Conservation (phyloP, 1,140 invertebrate genomes). For the Aculops lycopersici region DNA sequence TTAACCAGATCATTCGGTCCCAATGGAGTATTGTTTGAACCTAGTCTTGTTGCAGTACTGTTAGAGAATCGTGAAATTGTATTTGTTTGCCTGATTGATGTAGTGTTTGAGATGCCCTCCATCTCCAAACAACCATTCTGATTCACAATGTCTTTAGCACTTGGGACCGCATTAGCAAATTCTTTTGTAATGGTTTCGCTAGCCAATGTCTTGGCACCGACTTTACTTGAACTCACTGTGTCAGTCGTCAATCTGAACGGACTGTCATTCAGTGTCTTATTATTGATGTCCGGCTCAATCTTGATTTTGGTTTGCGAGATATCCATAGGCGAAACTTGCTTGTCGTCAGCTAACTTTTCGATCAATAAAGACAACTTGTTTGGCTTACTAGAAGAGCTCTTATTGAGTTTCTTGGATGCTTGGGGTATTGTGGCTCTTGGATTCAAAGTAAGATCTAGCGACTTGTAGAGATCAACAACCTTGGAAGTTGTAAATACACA, state of each 20-base stretch:
- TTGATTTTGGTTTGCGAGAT: not conserved
- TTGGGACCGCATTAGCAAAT: no score
- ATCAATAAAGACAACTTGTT: not conserved
- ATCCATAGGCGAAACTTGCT: not conserved
- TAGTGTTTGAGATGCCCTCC: no score
- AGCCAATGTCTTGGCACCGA: not conserved
- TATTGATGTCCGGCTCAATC: not conserved
- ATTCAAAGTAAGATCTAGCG: no score
- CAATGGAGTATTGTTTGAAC: not conserved
- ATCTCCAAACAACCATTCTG: no score
- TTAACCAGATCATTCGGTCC: not conserved
- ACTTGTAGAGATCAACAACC: not conserved
- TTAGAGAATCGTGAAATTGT: not conserved
- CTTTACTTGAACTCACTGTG: not conserved
- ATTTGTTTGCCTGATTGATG: not conserved
- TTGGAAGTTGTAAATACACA: slow-evolving; percentile 33
- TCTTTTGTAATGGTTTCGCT: not conserved
- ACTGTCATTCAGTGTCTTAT: not conserved
- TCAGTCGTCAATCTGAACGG: not conserved
- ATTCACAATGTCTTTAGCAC: no score
- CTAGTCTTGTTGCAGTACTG: not conserved
- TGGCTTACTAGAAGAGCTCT: not conserved
- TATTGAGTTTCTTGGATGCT: no score
- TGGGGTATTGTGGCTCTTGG: no score
- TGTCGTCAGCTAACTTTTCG: not conserved